A percentile compares a stretch with the other conserved stretches of the same genome.
These are phyloP conservation scores for Syngnathus typhle DNA, from an alignment of 2,113 vertebrate species.

Conservation along the genomic window DNA sequence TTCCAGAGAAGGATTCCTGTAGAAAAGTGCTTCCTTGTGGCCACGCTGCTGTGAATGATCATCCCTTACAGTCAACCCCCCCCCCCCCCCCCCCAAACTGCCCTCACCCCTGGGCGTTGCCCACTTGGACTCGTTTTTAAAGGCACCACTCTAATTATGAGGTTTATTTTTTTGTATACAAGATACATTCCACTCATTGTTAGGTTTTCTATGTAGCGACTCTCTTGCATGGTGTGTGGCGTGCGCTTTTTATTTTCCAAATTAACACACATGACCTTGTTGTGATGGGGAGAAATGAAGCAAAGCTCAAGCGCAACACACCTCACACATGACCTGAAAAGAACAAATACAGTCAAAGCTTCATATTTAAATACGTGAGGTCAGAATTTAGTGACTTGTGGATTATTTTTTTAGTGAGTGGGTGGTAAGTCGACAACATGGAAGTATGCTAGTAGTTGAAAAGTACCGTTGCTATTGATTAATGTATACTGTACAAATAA, in stretches of 20 bases:
- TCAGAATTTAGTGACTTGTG: background rate
- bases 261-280: constrained; percentile 56
- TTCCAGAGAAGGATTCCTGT: constrained; percentile 96
- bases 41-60: constrained; percentile 77
- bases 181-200: constrained; percentile 43
- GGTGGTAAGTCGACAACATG: background rate
- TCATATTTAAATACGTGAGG: background rate
- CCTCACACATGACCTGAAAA: constrained; percentile 22
- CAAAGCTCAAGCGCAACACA: constrained; percentile 52
- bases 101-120: constrained; percentile 49
- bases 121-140: constrained; percentile 51
- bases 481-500: too few relatives aligned
- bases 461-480: background rate
- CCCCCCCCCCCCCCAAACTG: constrained; percentile 45
- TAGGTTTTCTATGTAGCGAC: constrained; percentile 33
- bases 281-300: constrained; percentile 51
- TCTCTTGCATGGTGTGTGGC: constrained; percentile 58
- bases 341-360: background rate
- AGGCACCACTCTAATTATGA: constrained; percentile 35
- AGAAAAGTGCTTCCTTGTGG: constrained; percentile 76
- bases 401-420: background rate
- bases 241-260: constrained; percentile 48
- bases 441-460: background rate
- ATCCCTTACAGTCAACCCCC: constrained; percentile 37
- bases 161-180: constrained; percentile 30